Conservation (phyloP, 2,888 invertebrate species). For the Macaria liturata region DNA sequence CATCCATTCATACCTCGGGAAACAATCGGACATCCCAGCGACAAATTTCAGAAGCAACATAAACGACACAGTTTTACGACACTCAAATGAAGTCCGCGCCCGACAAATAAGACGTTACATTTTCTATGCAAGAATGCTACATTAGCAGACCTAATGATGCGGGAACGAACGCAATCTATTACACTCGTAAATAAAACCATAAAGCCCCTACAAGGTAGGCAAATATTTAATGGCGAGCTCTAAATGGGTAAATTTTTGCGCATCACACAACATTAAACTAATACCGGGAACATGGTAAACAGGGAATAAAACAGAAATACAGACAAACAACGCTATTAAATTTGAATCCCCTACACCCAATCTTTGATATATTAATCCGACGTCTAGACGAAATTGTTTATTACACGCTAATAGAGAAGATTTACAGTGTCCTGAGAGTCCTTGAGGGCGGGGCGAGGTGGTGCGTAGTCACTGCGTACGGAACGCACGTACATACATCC, state of each 20-base stretch:
- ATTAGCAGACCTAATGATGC: constrained; percentile 10
- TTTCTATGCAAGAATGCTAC: constrained; percentile 13
- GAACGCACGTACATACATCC: constrained; percentile 42
- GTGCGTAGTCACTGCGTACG: constrained; percentile 46
- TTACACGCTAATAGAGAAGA: constrained; percentile 48
- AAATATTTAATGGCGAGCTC: constrained; percentile 14
- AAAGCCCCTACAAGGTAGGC: constrained; percentile 8
- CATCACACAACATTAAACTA: constrained; percentile 37
- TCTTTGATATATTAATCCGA: constrained; percentile 46
- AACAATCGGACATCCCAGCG: constrained; percentile 10
- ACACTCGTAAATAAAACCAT: constrained; percentile 12
- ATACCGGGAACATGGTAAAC: constrained; percentile 39
- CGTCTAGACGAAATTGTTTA: constrained; percentile 60
- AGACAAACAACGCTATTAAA: constrained; percentile 50
- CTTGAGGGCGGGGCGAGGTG: constrained; percentile 50
- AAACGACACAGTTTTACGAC: constrained; percentile 1
- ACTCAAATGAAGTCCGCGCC: constrained; percentile 2
- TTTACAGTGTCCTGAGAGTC: constrained; percentile 44
- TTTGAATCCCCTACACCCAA: constrained; percentile 44
- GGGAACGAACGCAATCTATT: constrained; percentile 8
- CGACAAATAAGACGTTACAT: constrained; percentile 5
- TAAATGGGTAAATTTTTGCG: constrained; percentile 28
- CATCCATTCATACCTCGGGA: constrained; percentile 36
- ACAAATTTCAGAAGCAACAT: not conserved
- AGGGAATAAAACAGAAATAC: constrained; percentile 51